Evolutionary conservation across 2,797 vertebrate genomes (phyloP).

Genomic region (Arrhamphus sclerolepis): DNA sequence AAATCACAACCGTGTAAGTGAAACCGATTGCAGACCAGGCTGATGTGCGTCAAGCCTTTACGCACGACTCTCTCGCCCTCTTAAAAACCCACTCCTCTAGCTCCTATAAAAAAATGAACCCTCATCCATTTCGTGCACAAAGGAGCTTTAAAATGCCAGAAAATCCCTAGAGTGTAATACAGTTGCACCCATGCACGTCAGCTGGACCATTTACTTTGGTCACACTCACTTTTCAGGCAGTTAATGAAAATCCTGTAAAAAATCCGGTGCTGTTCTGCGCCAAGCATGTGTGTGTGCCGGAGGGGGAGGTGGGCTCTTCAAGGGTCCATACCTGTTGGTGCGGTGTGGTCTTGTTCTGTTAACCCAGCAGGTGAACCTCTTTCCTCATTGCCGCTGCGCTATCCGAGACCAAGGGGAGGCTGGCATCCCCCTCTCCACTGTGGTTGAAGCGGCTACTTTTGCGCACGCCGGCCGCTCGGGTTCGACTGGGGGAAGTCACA

Average conservation of each 20-base stretch:
- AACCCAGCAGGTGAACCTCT: slow-evolving; percentile 70
- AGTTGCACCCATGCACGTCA: not conserved
- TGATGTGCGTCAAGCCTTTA: slow-evolving; percentile 5
- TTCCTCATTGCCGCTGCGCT: slow-evolving; percentile 75
- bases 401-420: slow-evolving; percentile 64
- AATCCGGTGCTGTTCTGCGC: not conserved
- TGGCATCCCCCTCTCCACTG: slow-evolving; percentile 66
- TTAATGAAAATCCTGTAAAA: not conserved
- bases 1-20: slow-evolving; percentile 40
- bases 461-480: slow-evolving; percentile 50
- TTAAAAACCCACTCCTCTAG: slow-evolving; percentile 16
- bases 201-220: slow-evolving; percentile 30
- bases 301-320: not conserved
- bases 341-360: slow-evolving; percentile 71
- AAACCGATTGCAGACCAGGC: slow-evolving; percentile 10
- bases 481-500: slow-evolving; percentile 65
- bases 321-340: slow-evolving; percentile 80
- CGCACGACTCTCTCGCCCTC: slow-evolving; percentile 14
- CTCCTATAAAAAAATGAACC: slow-evolving; percentile 31
- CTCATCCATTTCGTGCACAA: slow-evolving; percentile 17
- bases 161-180: slow-evolving; percentile 2
- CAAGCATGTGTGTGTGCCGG: too few relatives aligned
- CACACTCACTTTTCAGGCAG: slow-evolving; percentile 25
- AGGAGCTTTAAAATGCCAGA: not conserved
- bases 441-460: slow-evolving; percentile 54